Conservation (phyloP, 1,140 invertebrate species). For the Oppia nitens region DNA sequence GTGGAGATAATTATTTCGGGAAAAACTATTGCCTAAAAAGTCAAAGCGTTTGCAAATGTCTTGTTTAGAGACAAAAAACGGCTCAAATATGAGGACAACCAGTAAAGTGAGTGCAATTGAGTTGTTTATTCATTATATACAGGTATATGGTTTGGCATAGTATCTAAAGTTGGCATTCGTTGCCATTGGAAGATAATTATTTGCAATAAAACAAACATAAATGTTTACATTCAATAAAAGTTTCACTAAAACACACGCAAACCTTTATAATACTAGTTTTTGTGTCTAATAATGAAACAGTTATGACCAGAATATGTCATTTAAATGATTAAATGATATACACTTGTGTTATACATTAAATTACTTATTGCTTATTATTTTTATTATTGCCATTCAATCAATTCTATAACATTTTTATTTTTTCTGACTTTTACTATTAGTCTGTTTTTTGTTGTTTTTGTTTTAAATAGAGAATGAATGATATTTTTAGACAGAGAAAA, state of each 20-base stretch:
- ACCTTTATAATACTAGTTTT: background rate
- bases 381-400: background rate
- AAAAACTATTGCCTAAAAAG: no score
- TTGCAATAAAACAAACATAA: background rate
- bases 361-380: no score
- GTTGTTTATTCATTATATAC: no score
- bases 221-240: background rate
- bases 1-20: background rate
- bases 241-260: background rate
- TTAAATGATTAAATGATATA: background rate
- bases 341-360: no score
- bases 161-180: no score
- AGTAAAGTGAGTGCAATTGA: background rate
- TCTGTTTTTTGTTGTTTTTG: background rate
- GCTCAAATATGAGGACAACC: background rate
- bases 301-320: background rate
- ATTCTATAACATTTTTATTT: no score
- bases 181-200: background rate
- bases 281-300: background rate
- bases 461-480: background rate
- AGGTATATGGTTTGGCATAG: no score
- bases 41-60: background rate
- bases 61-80: background rate
- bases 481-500: no score
- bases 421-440: no score